Base-by-base conservation (phyloP, 2,113 vertebrate genomes). In the Coturnix japonica region DNA sequence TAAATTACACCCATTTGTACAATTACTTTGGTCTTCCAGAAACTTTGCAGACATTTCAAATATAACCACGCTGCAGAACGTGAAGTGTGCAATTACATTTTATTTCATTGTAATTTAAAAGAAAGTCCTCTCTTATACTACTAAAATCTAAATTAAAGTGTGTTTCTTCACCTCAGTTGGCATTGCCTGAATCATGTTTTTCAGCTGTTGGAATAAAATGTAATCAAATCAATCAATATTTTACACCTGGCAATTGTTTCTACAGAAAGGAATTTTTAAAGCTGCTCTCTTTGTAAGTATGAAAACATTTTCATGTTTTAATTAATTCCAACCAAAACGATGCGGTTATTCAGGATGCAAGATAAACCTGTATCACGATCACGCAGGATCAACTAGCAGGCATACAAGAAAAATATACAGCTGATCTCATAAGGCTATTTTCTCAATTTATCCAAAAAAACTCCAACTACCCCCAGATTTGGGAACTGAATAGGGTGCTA, bases 21-120 rank as follows among this genome's bases (percentile, higher is more conserved):
- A 53, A 93, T 95, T 85, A 89, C 87, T 92, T 87, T 87, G 57
- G 67, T 93, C 75, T 89, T 91, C 74, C 89, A 90, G 79, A 92
- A 94, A 94, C 85, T 89, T 87, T 60, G 74, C 87, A 89, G 90
- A 64, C 81, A 89, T 82, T 94, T 92, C 81, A 87, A 92, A 80
- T 87, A 85, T n/a, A 92, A 93, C 92, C 78, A 80, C 13, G 56
- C 7, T 49, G 75, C 71, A 89, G 77, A 93, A 85, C 28, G 69
- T 51, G 28, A 83, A 84, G 85, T 30, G 71, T 44, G 59, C 56
- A 80, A 86, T 93, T 87, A 94, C 72, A 72, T 79, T 79, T 93
- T 74, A 81, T 88, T 91, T 81, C 49, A 54, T 25, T 69, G 59
- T 70, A 59, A 84, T 82, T 89, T 85, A 95, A 85, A 94, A 86